Evolutionary conservation across 2,797 vertebrate species (phyloP), one percentile per base, ranked within the genome.

Genomic region (Ciconia nigra): DNA sequence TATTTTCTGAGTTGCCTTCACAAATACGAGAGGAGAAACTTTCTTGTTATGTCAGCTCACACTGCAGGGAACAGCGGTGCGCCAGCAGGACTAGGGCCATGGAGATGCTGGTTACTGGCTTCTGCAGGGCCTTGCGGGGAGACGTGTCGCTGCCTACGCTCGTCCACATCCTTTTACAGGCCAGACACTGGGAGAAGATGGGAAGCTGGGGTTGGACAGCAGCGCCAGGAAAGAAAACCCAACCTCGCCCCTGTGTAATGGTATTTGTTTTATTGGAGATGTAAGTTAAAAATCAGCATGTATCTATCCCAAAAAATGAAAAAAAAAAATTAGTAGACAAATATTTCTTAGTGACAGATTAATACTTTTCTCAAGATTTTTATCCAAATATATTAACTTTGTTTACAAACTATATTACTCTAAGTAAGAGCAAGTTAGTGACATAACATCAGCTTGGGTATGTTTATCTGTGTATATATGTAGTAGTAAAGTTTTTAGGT

Each of bases 351-450:
- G 52, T 66, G 62, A 66, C 37, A 83, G 90, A 71, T 80, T 15
- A 89, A 65, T 33, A 3, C 5, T 82, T 55, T n/a, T 26, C 37
- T 82, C 29, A 65, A 3, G n/a, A 42, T 59, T 96, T 96, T 91
- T 33, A 37, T 83, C 92, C 83, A 76, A 95, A 96, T 98, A 96
- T 95, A 97, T 92, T 93, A 96, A 73, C 59, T 97, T 96, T 93
- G 85, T 87, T 95, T 86, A 92, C 51, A 91, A 90, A 54, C 22
- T 41, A 1, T 25, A 33, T 91, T 63, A 57, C 82, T 73, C 54
- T 47, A n/a, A 55, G 46, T 47, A 65, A 81, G 81, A 87, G 72
- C 49, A 86, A 78, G 77, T 91, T 49, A 86, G 54, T 58, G 92
- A 66, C 42, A 42, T 57, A 86, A 87, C 83, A 97, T 76, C 95